These are phyloP conservation scores for Neolamprologus variostigma DNA, from an alignment of 2,113 vertebrate genomes.

Conservation along the genomic window DNA sequence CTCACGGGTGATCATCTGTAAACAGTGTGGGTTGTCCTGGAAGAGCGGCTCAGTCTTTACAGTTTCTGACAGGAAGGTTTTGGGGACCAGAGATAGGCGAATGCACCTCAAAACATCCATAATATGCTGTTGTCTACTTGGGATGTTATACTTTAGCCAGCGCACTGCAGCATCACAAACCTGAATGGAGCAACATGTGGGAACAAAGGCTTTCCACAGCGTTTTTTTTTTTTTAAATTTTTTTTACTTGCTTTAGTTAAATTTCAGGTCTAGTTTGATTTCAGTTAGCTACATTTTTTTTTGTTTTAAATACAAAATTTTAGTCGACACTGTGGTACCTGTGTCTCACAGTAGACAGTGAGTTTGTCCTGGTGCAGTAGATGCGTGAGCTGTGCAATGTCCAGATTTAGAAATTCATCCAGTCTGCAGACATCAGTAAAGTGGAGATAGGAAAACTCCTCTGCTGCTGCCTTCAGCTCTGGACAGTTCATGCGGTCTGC, in stretches of 20 bases:
- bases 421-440: neutral
- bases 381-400: neutral
- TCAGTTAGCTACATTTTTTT: neutral
- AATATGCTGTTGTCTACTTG: neutral
- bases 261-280: neutral
- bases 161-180: neutral
- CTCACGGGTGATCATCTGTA: neutral
- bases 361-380: neutral
- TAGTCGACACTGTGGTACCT: neutral
- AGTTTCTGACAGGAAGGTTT: neutral
- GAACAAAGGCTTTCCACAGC: neutral
- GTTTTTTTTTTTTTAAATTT: accelerated
- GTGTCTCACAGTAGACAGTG: neutral
- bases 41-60: neutral
- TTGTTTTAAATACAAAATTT: neutral
- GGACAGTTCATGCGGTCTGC: neutral
- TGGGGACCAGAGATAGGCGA: neutral
- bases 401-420: neutral
- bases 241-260: neutral
- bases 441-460: neutral
- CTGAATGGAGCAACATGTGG: neutral
- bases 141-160: neutral
- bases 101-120: neutral
- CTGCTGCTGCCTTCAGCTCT: neutral
- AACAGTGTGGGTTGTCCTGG: neutral